A percentile compares a stretch with the other conserved stretches of the same genome.
phyloP scores from a whole-genome alignment of 2,888 invertebrate species.

The Magallana nippona region DNA sequence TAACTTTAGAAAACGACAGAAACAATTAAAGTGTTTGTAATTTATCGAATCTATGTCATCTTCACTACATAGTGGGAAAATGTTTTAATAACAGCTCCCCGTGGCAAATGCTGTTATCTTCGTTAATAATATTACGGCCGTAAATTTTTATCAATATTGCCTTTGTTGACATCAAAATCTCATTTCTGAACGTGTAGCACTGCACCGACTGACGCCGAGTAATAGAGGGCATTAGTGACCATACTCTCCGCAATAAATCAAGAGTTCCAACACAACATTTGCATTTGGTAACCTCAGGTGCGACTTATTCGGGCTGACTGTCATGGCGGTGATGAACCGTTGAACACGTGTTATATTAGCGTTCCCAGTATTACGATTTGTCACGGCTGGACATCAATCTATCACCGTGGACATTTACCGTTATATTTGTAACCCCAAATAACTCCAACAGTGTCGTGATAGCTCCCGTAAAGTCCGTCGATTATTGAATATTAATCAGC shows the following conservation, averaged over 20 bases:
- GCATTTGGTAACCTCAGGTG: constrained; percentile 33
- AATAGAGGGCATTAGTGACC: constrained; percentile 19
- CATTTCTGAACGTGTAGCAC: constrained; percentile 16
- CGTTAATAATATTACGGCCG: constrained; percentile 1
- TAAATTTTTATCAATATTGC: constrained; percentile 23
- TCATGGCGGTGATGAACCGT: constrained; percentile 13
- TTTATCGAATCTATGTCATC: constrained; percentile 11
- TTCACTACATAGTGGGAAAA: background rate
- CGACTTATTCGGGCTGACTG: background rate
- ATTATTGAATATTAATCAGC: constrained; percentile 33
- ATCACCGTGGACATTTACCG: constrained; percentile 23
- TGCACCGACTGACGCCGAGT: constrained; percentile 5
- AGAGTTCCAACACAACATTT: constrained; percentile 30
- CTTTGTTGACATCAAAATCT: constrained; percentile 32
- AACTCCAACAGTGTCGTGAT: constrained; percentile 32
- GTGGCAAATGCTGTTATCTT: background rate
- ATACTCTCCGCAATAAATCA: constrained; percentile 19
- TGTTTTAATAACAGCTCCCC: background rate
- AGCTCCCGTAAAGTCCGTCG: constrained; percentile 15
- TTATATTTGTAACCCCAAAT: constrained; percentile 33
- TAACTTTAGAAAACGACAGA: background rate
- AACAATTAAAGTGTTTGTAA: background rate
- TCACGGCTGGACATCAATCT: constrained; percentile 33
- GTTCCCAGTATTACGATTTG: constrained; percentile 10
- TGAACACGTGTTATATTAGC: constrained; percentile 33